Evolutionary conservation across 2,797 vertebrate genomes (phyloP), one percentile per base, ranked within the genome.

Genomic region (Yasuhikotakia modesta): DNA sequence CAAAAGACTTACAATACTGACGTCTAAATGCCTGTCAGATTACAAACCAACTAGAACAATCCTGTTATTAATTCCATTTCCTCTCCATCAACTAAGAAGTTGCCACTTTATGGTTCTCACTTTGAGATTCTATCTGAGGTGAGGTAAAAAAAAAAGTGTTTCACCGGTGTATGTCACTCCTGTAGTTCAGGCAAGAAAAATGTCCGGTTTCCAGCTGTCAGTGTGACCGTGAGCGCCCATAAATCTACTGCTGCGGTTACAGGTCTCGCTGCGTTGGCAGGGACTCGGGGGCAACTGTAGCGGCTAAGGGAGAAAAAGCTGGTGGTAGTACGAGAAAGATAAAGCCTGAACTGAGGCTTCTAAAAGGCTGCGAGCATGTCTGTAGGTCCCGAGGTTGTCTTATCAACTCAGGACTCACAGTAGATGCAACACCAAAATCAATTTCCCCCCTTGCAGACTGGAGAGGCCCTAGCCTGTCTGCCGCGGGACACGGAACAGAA

Each of bases 51-150:
- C n/a, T n/a, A n/a, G n/a, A n/a, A n/a, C n/a, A n/a, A n/a, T n/a
- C n/a, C n/a, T n/a, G n/a, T n/a, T n/a, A n/a, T 80, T 84, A 83
- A 87, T 86, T 86, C 79, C 69, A 81, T 85, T 80, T 72, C 50
- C 72, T 73, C 21, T 67, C 69, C 78, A 77, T 84, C 78, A 75
- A 79, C 80, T 64, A 67, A 80, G 66, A 72, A 72, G 79, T 79
- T 81, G 66, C 67, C 58, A 84, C 55, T 53, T 82, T 72, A 80
- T 14, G 45, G 30, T 60, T 83, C 81, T 79, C 68, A 45, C 70
- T 63, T 70, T 32, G 21, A 68, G 73, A 84, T 76, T 66, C 19
- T 50, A 46, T 52, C 60, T 53, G 60, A 63, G 57, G 72, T 76
- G 69, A 52, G 58, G 68, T 17, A n/a, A 73, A 68, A 76, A 82